Base-by-base conservation (phyloP, 1,140 invertebrate genomes). In the Dryas iulia region DNA sequence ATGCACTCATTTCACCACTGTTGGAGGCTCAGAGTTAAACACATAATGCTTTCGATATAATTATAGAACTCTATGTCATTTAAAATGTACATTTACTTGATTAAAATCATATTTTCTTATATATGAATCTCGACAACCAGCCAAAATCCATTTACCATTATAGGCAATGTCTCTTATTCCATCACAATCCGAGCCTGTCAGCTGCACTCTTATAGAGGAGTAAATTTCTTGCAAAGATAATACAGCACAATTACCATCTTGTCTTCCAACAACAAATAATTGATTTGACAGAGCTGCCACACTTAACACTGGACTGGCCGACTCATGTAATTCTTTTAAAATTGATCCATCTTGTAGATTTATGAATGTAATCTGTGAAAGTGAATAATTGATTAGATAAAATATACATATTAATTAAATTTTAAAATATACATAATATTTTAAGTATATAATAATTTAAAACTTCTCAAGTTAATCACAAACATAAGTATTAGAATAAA, bases 171-270 rank as follows among this genome's bases (percentile, higher is more conserved):
- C 92, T 77, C 94, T 92, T 23, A 95, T 92, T 7, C 94, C 94
- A 77, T 96, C 95, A 89, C 93, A 95, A 75, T 96, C 94, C 3
- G 95, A 92, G 0, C 95, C 96, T 18, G 95, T 95, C 6, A 96
- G 83, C 54, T 95, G 92, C 1, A 94, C 92, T 65, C 92, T 83
- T 6, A 84, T 81, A 60, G 85, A 68, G 28, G 83, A 77, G 58
- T 91, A 83, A 10, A 75, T 64, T 26, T 85, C 78, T 18, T 82
- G 78, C 56, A 89, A 60, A 14, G 91, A 90, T 26, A 90, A 54
- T 0, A 89, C 78, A 53, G 92, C 93, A 77, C 94, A 94, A 1
- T 93, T 93, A 1, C 94, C 95, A 86, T 96, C 95, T 78, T 93
- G 93, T 78, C 92, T 81, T 1, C 93, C 93, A 6, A 89, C 83